Base-by-base conservation (phyloP, 1,140 invertebrate species). In the Physella acuta region DNA sequence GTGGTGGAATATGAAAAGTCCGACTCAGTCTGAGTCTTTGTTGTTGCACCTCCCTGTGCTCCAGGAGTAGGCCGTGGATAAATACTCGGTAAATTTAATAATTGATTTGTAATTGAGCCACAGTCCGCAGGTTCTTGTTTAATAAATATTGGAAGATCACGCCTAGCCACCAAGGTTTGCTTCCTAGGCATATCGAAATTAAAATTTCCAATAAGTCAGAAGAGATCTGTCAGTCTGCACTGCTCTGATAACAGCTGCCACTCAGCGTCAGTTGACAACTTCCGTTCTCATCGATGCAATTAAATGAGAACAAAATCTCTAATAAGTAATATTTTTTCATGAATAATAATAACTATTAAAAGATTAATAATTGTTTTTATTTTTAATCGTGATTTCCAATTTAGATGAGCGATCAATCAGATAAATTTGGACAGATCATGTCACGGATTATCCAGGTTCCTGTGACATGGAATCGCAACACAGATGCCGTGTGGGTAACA, bases 41-140 rank as follows among this genome's bases (percentile, higher is more conserved):
- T 63, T 68, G 65, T 16, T 28, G 65, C 33, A 58, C 51, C 20
- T n/a, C n/a, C n/a, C n/a, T 51, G 58, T 39, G 59, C 44, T 33
- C n/a, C n/a, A n/a, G n/a, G n/a, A n/a, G 58, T 31, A 31, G 55
- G 56, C 58, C 56, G 49, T 59, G 51, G 58, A 65, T 73, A 78
- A 72, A 77, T 76, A 61, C 75, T 79, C 5, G 76, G 70, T 62
- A 79, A 75, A 69, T 76, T 78, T 58, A 78, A 66, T 59, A 78
- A 78, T 64, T 80, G 76, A 26, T 71, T 74, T 33, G 76, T 74
- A 65, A 73, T 70, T 60, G 72, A 70, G 52, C 49, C 68, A 58
- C 67, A 62, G 28, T 79, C 79, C 26, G 61, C 14, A 14, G 69
- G 67, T 71, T 81, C 79, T 66, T 78, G 76, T 65, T 81, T 81